phyloP scores from a whole-genome alignment of 2,888 invertebrate species.

The Coecobrya sp. region DNA sequence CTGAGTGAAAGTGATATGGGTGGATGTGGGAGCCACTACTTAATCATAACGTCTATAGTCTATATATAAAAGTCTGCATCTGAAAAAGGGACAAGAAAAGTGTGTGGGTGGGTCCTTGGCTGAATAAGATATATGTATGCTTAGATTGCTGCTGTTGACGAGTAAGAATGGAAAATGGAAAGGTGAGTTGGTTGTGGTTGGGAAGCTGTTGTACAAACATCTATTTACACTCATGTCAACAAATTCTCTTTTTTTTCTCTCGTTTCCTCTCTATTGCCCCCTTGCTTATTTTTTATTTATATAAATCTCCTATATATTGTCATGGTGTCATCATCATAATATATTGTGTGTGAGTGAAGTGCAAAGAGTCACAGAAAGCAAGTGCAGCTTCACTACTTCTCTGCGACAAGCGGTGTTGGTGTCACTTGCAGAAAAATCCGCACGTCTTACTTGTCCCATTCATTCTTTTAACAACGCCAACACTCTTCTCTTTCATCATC shows the following conservation, averaged over 20 bases:
- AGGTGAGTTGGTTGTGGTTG: neutral
- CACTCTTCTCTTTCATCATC: neutral
- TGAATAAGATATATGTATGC: neutral
- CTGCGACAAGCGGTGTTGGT: neutral
- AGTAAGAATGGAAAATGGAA: neutral
- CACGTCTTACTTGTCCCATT: constrained; percentile 48
- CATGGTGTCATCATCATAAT: neutral
- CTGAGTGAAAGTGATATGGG: constrained; percentile 39
- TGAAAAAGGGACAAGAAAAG: neutral
- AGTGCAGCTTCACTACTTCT: neutral
- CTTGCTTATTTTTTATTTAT: neutral
- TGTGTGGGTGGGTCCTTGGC: neutral
- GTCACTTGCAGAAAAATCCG: constrained; percentile 33
- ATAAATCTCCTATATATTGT: neutral
- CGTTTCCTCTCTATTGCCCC: neutral
- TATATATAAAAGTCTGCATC: neutral
- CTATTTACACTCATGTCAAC: neutral
- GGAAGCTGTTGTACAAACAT: neutral
- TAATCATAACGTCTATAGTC: neutral
- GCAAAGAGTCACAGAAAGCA: neutral
- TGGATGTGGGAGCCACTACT: neutral
- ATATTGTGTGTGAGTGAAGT: neutral
- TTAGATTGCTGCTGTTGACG: neutral
- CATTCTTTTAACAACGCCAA: constrained; percentile 1
- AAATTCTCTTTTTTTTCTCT: neutral